A percentile compares a stretch with the other conserved stretches of the same genome.
Conservation (phyloP, 2,797 vertebrate species). For the Alca torda region DNA sequence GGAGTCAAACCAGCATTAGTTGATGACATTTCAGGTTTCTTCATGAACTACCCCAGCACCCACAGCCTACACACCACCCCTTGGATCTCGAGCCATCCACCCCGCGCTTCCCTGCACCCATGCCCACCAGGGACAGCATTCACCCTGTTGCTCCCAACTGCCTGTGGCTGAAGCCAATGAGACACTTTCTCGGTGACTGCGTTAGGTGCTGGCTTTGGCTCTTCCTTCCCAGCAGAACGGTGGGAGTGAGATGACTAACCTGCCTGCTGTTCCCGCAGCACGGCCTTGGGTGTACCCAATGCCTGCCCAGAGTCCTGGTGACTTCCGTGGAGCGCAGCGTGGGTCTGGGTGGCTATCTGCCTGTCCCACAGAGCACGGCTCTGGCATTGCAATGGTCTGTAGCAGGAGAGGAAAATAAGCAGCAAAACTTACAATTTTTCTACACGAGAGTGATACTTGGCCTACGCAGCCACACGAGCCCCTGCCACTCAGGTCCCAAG, state of each 20-base stretch:
- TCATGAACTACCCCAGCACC: not conserved
- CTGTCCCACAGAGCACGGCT: not conserved
- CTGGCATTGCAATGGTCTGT: accelerated
- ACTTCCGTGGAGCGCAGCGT: not conserved
- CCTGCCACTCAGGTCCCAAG: not conserved
- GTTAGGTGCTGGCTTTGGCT: not conserved
- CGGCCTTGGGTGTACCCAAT: not conserved
- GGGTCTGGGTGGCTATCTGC: accelerated
- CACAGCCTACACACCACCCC: not conserved
- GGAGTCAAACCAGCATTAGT: not conserved
- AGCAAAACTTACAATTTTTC: not conserved
- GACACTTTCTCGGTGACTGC: not conserved
- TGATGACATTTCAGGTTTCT: not conserved
- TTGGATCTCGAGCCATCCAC: not conserved
- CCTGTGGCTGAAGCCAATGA: not conserved
- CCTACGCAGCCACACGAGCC: not conserved
- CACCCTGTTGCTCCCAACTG: not conserved
- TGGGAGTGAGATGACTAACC: not conserved
- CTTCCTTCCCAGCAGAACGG: not conserved
- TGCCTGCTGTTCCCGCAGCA: accelerated
- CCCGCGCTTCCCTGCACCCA: not conserved
- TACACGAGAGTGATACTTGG: accelerated
- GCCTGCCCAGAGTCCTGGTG: not conserved
- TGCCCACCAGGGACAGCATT: not conserved
- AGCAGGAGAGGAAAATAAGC: not conserved